phyloP scores from a whole-genome alignment of 2,113 vertebrate species.

The Mionectes macconnelli region DNA sequence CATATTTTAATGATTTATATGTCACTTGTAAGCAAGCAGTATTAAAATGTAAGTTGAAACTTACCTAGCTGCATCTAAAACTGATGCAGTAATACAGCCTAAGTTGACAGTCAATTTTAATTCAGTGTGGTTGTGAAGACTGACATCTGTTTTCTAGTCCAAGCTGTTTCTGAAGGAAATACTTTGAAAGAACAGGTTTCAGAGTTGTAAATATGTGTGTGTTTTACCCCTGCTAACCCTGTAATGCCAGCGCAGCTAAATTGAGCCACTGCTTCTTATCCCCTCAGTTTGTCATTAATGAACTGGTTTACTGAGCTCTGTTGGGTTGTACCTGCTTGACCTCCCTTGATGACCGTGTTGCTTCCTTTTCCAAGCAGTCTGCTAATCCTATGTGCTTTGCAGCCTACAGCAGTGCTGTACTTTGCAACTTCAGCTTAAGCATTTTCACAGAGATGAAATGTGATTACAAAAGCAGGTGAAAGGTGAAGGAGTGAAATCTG shows the following conservation, averaged over 20 bases:
- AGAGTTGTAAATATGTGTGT: neutral
- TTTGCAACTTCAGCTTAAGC: conserved; percentile 3
- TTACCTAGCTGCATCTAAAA: neutral
- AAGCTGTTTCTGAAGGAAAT: neutral
- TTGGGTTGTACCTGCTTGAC: neutral
- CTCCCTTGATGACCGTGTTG: neutral
- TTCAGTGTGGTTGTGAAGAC: neutral
- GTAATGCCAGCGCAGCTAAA: neutral
- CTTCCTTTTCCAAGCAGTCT: neutral
- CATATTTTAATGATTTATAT: neutral
- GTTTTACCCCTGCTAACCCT: neutral
- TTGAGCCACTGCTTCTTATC: neutral
- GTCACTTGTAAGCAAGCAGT: neutral
- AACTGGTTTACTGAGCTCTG: neutral
- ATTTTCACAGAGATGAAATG: neutral
- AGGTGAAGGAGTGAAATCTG: neutral
- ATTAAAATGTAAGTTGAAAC: neutral
- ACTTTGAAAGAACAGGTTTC: neutral
- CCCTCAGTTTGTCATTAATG: neutral
- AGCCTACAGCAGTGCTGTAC: neutral
- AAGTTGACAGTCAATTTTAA: neutral
- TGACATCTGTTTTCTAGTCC: neutral
- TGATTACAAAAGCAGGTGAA: neutral
- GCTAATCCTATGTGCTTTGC: neutral
- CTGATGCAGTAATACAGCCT: neutral